Percentiles rank a stretch among this genome's conserved stretches.
Conservation (phyloP, 1,140 invertebrate species). For the Zophobas morio region DNA sequence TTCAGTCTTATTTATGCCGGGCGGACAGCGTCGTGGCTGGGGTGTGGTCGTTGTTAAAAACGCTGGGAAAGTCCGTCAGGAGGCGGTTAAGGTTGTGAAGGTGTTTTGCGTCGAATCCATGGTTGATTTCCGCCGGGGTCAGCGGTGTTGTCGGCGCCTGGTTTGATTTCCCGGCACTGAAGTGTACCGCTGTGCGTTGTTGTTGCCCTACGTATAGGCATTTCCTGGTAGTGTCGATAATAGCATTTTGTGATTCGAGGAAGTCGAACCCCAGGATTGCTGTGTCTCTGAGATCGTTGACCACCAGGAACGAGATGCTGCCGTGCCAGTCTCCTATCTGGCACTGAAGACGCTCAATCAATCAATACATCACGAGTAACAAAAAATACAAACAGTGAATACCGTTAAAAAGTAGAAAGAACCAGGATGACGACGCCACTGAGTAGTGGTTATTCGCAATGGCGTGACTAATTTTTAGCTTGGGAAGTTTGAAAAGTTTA, state of each 20-base stretch:
- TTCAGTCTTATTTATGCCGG: conserved; percentile 6
- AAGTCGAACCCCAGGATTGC: not conserved
- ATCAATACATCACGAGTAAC: too few relatives aligned
- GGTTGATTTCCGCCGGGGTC: not conserved
- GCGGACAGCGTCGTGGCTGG: not conserved
- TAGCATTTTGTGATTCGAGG: not conserved
- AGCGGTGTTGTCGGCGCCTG: not conserved
- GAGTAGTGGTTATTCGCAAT: too few relatives aligned
- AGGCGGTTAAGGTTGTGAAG: not conserved
- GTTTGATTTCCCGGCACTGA: not conserved
- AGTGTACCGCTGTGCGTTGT: too few relatives aligned
- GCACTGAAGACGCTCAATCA: not conserved
- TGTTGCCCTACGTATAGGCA: not conserved
- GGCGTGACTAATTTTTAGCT: too few relatives aligned
- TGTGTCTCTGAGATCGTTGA: not conserved
- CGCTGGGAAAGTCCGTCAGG: not conserved
- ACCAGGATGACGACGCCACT: too few relatives aligned
- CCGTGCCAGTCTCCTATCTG: not conserved
- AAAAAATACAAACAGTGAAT: too few relatives aligned
- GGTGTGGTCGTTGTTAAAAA: not conserved
- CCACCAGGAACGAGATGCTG: not conserved
- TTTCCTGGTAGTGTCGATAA: not conserved
- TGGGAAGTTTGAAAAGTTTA: too few relatives aligned
- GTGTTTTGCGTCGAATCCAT: not conserved
- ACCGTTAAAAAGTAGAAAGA: too few relatives aligned